phyloP scores from a whole-genome alignment of 2,888 invertebrate species.

The Phasia obesa region DNA sequence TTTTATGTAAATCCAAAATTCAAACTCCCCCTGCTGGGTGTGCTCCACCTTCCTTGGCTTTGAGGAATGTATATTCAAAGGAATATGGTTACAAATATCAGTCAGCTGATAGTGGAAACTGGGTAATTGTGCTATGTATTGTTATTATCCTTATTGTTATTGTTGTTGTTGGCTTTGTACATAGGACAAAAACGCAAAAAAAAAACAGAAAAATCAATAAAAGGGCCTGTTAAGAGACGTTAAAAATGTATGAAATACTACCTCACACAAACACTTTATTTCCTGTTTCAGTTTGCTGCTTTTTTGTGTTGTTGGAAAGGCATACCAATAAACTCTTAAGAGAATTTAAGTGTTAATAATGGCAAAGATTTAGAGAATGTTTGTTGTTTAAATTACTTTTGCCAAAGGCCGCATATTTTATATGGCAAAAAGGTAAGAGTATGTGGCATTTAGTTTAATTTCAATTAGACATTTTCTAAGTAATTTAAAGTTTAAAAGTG shows the following conservation, averaged over 20 bases:
- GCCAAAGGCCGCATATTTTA: not conserved
- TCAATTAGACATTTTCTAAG: constrained; percentile 49
- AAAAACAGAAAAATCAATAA: constrained; percentile 67
- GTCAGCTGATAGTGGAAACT: constrained; percentile 62
- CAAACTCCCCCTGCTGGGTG: constrained; percentile 26
- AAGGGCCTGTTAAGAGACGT: constrained; percentile 60
- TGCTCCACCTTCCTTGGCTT: constrained; percentile 39
- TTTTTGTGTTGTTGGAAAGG: not conserved
- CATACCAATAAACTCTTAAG: constrained; percentile 5
- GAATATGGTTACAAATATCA: constrained; percentile 58
- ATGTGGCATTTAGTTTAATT: constrained; percentile 13
- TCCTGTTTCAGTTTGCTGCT: constrained; percentile 4
- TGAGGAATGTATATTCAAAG: constrained; percentile 17
- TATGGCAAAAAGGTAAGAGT: not conserved
- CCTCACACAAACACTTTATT: constrained; percentile 40
- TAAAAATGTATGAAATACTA: constrained; percentile 54
- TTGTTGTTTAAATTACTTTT: constrained; percentile 34
- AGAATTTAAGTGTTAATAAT: constrained; percentile 42
- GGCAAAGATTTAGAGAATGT: constrained; percentile 41
- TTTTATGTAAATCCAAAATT: constrained; percentile 66
- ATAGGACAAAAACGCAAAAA: constrained; percentile 39
- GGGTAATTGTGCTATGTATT: constrained; percentile 69
- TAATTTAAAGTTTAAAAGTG: constrained; percentile 46
- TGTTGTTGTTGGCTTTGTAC: constrained; percentile 33
- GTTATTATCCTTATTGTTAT: constrained; percentile 40